phyloP scores from a whole-genome alignment of 64 coral and sea anemone genomes.

The Stylophora pistillata region DNA sequence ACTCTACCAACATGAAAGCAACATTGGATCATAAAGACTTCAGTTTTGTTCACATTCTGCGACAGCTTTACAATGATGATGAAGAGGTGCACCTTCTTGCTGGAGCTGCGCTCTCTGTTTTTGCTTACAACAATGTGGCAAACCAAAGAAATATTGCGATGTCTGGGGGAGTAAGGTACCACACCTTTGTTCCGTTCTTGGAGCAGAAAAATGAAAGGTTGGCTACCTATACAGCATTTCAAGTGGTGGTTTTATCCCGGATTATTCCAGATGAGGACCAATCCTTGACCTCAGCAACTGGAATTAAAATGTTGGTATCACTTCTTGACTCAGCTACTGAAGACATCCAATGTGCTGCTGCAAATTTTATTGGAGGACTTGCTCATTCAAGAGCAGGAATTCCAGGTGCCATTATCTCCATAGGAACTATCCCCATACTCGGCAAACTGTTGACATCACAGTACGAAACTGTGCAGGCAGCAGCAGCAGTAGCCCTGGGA shows the following conservation, averaged over 20 bases:
- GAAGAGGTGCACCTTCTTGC: conserved; percentile 77
- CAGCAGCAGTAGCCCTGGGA: conserved; percentile 86
- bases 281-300: conserved; percentile 78
- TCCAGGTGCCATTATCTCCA: conserved; percentile 92
- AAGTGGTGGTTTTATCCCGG: conserved; percentile 86
- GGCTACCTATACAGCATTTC: conserved; percentile 88
- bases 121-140: conserved; percentile 89
- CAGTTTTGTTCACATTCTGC: conserved; percentile 76
- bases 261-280: conserved; percentile 97
- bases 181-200: conserved; percentile 75
- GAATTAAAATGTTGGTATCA: conserved; percentile 85
- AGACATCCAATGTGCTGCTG: conserved; percentile 71
- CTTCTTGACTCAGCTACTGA: conserved; percentile 75
- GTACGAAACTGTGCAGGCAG: conserved; percentile 83
- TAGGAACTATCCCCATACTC: conserved; percentile 76
- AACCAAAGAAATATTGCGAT: conserved; percentile 91
- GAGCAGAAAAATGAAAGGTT: conserved; percentile 75
- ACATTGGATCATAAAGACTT: conserved; percentile 84
- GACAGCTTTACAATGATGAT: conserved; percentile 75
- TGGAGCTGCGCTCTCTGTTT: conserved; percentile 74
- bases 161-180: conserved; percentile 82
- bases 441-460: conserved; percentile 82
- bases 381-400: conserved; percentile 92
- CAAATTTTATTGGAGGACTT: conserved; percentile 91
- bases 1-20: conserved; percentile 82